Evolutionary conservation across 2,888 invertebrate species (phyloP), one percentile per base, ranked within the genome.

Genomic region (Drosophila neutralis): DNA sequence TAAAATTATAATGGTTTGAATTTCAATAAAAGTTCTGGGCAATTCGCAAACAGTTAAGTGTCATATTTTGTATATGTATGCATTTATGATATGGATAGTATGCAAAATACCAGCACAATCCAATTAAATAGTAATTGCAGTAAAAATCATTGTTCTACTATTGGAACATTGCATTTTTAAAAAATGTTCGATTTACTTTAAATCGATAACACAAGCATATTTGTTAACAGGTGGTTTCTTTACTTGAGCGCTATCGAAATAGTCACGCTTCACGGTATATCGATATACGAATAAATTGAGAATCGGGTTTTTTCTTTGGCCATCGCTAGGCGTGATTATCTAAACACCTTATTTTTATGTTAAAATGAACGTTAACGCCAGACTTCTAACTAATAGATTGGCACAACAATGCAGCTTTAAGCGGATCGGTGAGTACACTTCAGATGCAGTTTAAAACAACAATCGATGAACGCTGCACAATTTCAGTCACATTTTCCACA

Each of bases 401-500:
- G 53, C 75, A 0, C 79, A 82, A 6, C 80, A 83, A 52, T 67
- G 70, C 57, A 59, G 56, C 5, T 76, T 80, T 51, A 88, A 77
- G 31, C 76, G 85, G 18, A 76, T 90, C 67, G 88, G 90, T 90
- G 74, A 73, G 76, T 27, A 18, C 2, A 27, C 2, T 7, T n/a
- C 5, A 15, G 6, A 7, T 3, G n/a, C 21, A 15, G 11, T 13
- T 8, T 8, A 31, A 29, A 10, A 40, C 3, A 4, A 13, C 13
- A 11, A 24, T 24, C 1, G 1, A 49, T 49, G 58, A 6, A 57
- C 7, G 10, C 35, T 21, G 1, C 15, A 0, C 1, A 29, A 29
- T 78, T 58, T 63, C 62, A 89, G 91, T 82, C 68, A 76, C 84
- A 74, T 91, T 82, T 76, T 85, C 91, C 7, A 85, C 90, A 7